phyloP scores from a whole-genome alignment of 2,797 vertebrate genomes.

The Pangasius larnaudii region DNA sequence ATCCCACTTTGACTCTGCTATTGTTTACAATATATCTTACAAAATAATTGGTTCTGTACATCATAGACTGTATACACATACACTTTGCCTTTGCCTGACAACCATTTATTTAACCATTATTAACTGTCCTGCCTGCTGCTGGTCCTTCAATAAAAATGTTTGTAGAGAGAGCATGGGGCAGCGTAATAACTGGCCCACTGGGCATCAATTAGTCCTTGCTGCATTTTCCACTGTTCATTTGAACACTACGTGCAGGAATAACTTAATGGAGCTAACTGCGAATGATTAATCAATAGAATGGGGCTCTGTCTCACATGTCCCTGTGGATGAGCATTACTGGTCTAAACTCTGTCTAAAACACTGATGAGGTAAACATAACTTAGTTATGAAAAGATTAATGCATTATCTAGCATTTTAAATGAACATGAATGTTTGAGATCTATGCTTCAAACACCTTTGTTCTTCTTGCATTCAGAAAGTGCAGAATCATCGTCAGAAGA shows the following conservation, averaged over 20 bases:
- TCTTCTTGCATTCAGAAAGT: conserved; percentile 32
- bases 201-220: not conserved
- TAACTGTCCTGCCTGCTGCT: not conserved
- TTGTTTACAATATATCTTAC: not conserved
- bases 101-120: not conserved
- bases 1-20: not conserved
- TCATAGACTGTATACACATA: not conserved
- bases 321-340: not conserved
- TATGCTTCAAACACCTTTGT: not conserved
- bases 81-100: not conserved
- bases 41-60: not conserved
- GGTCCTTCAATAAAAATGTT: not conserved
- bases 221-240: not conserved
- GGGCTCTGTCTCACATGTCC: not conserved
- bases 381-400: not conserved
- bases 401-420: not conserved
- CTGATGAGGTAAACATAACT: not conserved
- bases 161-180: not conserved
- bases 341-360: not conserved
- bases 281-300: not conserved
- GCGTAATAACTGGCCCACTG: not conserved
- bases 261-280: not conserved
- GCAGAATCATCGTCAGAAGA: conserved; percentile 42
- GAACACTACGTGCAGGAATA: not conserved
- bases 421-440: not conserved